These are phyloP conservation scores for Lochmaea capreae DNA, from an alignment of 2,888 invertebrate species.

Conservation along the genomic window DNA sequence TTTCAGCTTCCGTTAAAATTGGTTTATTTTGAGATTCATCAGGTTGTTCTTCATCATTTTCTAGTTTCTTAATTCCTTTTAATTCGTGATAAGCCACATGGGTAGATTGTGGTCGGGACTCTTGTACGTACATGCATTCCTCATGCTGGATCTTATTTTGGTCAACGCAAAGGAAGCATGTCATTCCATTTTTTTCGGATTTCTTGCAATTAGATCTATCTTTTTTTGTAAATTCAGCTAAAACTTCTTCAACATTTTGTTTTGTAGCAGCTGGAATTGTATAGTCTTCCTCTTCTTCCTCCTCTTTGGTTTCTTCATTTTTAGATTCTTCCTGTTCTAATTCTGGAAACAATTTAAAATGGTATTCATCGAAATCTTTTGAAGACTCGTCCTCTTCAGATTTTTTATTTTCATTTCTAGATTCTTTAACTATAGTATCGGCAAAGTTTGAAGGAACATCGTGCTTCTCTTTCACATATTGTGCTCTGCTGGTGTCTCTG, in stretches of 20 bases:
- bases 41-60: conserved; percentile 46
- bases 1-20: conserved; percentile 44
- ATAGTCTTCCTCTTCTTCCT: conserved; percentile 48
- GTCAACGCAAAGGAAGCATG: conserved; percentile 80
- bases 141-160: conserved; percentile 78
- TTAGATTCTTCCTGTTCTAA: conserved; percentile 57
- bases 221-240: conserved; percentile 79
- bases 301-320: conserved; percentile 58
- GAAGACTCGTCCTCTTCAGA: conserved; percentile 62
- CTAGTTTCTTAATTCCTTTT: conserved; percentile 71
- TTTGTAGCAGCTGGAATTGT: conserved; percentile 68
- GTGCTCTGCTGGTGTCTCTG: conserved; percentile 35
- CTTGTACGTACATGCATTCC: conserved; percentile 82
- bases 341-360: conserved; percentile 65
- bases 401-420: conserved; percentile 35
- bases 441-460: conserved; percentile 56
- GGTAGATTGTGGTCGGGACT: conserved; percentile 74
- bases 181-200: conserved; percentile 79
- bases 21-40: conserved; percentile 41
- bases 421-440: conserved; percentile 49
- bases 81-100: conserved; percentile 76
- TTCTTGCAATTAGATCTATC: conserved; percentile 80
- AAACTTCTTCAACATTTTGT: conserved; percentile 76
- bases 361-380: conserved; percentile 67
- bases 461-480: conserved; percentile 49